Evolutionary conservation across 2,888 invertebrate species (phyloP).

Genomic region (Caenorhabditis sp.): DNA sequence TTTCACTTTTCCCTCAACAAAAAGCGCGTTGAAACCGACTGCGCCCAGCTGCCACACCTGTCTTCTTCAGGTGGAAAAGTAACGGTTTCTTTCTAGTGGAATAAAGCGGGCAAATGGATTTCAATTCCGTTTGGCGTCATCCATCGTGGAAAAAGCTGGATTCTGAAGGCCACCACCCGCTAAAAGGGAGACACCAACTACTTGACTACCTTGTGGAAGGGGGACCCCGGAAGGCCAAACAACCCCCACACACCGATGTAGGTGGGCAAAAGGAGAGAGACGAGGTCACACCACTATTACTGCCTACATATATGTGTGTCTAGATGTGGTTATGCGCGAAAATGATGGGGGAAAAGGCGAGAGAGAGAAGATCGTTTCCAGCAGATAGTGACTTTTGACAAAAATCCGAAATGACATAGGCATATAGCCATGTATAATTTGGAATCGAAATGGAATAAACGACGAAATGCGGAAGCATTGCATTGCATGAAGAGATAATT

Average conservation of each 20-base stretch:
- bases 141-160: neutral
- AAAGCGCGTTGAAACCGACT: too few species aligned
- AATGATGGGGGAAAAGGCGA: slow-evolving; percentile 6
- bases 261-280: slow-evolving; percentile 10
- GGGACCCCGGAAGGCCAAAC: slow-evolving; percentile 34
- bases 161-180: slow-evolving; percentile 19
- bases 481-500: neutral
- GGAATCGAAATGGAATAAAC: neutral
- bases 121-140: slow-evolving; percentile 2
- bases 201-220: neutral
- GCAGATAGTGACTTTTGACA: slow-evolving; percentile 30
- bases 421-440: slow-evolving; percentile 8
- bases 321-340: slow-evolving; percentile 14
- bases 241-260: slow-evolving; percentile 17
- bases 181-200: neutral
- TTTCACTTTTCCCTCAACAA: neutral
- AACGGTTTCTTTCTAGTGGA: neutral
- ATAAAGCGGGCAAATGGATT: slow-evolving; percentile 13
- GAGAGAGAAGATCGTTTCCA: neutral
- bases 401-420: slow-evolving; percentile 41
- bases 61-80: neutral
- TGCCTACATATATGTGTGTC: slow-evolving; percentile 1
- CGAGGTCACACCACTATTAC: slow-evolving; percentile 45
- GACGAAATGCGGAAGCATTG: neutral
- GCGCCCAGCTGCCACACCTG: neutral